Evolutionary conservation across 2,888 invertebrate species (phyloP).

Genomic region (Cheilosia vulpina): DNA sequence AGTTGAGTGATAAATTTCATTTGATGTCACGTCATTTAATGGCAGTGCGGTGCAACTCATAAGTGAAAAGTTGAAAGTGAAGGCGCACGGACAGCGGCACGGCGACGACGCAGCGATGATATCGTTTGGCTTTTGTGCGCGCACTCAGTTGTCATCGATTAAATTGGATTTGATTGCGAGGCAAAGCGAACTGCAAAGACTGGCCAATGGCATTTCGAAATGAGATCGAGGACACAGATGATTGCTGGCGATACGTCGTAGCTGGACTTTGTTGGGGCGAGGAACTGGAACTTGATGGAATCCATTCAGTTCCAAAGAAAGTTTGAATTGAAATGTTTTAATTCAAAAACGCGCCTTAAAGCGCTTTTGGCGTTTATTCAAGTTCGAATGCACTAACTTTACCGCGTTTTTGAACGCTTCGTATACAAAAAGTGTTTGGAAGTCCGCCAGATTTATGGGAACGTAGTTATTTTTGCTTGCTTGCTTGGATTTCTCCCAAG

Average conservation of each 20-base stretch:
- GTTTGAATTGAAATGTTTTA: too few species aligned
- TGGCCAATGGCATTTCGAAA: constrained; percentile 32
- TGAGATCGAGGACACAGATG: constrained; percentile 19
- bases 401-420: too few species aligned
- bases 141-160: constrained; percentile 65
- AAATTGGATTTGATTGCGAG: constrained; percentile 62
- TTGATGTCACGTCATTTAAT: constrained; percentile 72
- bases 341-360: too few species aligned
- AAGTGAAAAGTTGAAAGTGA: constrained; percentile 69
- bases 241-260: constrained; percentile 17
- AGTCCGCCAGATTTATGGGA: too few species aligned
- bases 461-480: too few species aligned
- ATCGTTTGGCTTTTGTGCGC: constrained; percentile 60
- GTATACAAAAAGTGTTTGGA: too few species aligned
- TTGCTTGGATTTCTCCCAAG: too few species aligned
- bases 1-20: constrained; percentile 72
- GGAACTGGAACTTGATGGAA: background rate
- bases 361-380: too few species aligned
- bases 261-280: constrained; percentile 9
- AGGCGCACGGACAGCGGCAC: constrained; percentile 26
- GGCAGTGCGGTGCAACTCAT: constrained; percentile 68
- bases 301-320: too few species aligned
- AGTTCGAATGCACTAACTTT: too few species aligned
- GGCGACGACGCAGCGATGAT: constrained; percentile 38
- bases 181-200: constrained; percentile 13